Conservation (phyloP, 2,113 vertebrate genomes). For the Balaeniceps rex region DNA sequence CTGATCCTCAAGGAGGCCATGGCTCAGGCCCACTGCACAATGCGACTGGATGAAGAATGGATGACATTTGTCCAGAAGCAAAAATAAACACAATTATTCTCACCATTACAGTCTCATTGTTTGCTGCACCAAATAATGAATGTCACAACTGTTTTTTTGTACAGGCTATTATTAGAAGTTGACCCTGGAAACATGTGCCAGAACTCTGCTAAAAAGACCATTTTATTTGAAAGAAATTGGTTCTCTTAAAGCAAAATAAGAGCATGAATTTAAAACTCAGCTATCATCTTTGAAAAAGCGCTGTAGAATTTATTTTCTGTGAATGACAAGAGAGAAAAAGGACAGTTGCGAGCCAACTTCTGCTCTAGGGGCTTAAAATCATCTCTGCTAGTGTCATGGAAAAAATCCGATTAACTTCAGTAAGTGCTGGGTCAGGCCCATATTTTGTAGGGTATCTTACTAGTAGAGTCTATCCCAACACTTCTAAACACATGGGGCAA, state of each 20-base stretch:
- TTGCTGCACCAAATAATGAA: neutral
- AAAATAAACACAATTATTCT: constrained; percentile 38
- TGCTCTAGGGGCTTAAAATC: neutral
- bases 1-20: neutral
- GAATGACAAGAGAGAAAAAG: neutral
- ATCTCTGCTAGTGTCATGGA: neutral
- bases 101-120: neutral
- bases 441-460: neutral
- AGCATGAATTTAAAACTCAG: neutral
- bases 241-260: constrained; percentile 16
- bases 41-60: neutral
- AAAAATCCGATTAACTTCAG: neutral
- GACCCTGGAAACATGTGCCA: neutral
- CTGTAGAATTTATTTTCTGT: neutral
- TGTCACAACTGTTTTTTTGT: neutral
- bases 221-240: neutral
- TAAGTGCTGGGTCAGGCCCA: neutral
- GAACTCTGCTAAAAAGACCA: neutral
- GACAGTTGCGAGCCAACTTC: neutral
- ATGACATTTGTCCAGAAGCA: constrained; percentile 19
- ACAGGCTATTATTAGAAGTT: constrained; percentile 5
- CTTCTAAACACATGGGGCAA: neutral
- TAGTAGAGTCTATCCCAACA: neutral
- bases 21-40: neutral
- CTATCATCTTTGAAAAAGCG: neutral